These are phyloP conservation scores for Sorex araneus DNA, from an alignment of 2,113 vertebrate species.

Conservation along the genomic window DNA sequence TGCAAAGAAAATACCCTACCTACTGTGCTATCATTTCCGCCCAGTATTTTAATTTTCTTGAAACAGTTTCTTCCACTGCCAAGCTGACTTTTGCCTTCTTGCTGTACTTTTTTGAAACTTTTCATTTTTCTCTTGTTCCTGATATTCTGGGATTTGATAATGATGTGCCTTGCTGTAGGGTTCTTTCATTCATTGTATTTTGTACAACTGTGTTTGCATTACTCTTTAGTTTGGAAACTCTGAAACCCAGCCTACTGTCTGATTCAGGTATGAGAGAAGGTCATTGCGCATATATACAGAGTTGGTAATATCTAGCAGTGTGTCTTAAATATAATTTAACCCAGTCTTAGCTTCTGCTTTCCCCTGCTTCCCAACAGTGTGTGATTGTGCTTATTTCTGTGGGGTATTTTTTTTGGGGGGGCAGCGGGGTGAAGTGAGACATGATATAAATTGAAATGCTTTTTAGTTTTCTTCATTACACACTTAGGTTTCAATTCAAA, in stretches of 20 bases:
- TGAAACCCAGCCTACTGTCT: too few species aligned
- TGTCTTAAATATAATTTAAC: too few species aligned
- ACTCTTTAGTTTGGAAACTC: not conserved
- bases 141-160: conserved; percentile 15
- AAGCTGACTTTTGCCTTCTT: not conserved
- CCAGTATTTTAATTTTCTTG: conserved; percentile 3
- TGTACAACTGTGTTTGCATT: not conserved
- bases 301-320: not conserved
- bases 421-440: not conserved
- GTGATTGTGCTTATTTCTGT: not conserved
- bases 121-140: not conserved
- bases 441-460: not conserved
- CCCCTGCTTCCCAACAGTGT: not conserved
- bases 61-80: conserved; percentile 31
- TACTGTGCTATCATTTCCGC: too few species aligned
- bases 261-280: too few species aligned
- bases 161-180: not conserved
- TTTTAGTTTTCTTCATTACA: not conserved
- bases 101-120: not conserved
- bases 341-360: not conserved
- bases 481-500: not conserved
- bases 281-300: not conserved
- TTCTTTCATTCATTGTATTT: not conserved
- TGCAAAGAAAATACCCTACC: too few species aligned
- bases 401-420: not conserved